Base-by-base conservation (phyloP, 2,113 vertebrate species). In the Cyanistes caeruleus region DNA sequence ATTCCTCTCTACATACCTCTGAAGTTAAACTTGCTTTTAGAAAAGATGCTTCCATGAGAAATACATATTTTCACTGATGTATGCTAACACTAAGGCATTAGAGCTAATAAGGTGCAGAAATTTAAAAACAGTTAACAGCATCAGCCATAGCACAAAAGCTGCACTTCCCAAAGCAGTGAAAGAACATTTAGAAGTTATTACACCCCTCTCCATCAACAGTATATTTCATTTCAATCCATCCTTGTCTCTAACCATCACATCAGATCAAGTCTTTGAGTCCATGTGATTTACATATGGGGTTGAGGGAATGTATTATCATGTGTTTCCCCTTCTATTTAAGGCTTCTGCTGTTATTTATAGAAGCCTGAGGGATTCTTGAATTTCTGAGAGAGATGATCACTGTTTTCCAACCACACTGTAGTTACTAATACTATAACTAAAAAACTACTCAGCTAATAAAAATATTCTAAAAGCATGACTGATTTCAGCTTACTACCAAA, bases 301-400 rank as follows among this genome's bases (percentile, higher is more conserved):
- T 30, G 11, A 15, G 63, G 80, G 49, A 77, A 46, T 0, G 1
- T 21, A 65, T 12, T 48, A 44, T 55, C 78, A 87, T 17, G 62
- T 83, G 88, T 52, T 94, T 94, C 94, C 65, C 51, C 53, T 95
- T 84, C 73, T 93, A 64, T 84, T 95, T 90, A 89, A 79, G 80
- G 41, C 21, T 90, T 84, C 70, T 73, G 31, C 22, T 82, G 49
- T 80, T 95, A 97, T 91, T 91, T 94, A 90, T 90, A 79, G 78
- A 59, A 91, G 35, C 69, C 33, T 46, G 65, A 92, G 17, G 49
- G 83, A 96, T 89, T 92, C 69, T 70, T 89, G 64, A 80, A 72
- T 91, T 94, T 93, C 91, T 82, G 78, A 79, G 28, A 68, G 53
- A 65, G 52, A 74, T 90, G 79, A 96, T 37, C 56, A 51, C 35